These are phyloP conservation scores for Bursaphelenchus okinawaensis DNA, from an alignment of 2,888 invertebrate genomes.

Conservation along the genomic window DNA sequence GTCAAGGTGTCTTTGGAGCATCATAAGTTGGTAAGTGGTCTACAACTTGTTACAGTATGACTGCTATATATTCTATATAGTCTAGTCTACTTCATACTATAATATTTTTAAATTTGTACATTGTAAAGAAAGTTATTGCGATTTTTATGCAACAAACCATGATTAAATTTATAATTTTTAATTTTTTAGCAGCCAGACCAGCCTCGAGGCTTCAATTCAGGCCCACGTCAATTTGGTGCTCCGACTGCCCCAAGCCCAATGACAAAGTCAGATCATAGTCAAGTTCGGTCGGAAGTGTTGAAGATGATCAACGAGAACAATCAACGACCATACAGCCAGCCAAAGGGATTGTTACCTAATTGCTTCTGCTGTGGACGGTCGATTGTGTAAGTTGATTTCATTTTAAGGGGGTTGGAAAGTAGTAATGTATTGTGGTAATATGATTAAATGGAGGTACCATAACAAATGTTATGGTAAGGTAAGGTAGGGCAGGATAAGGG, in stretches of 20 bases:
- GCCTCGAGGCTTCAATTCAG: conserved; percentile 3
- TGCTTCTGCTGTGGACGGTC: conserved; percentile 94
- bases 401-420: neutral
- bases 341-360: conserved; percentile 67
- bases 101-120: neutral
- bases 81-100: no score
- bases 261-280: conserved; percentile 35
- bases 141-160: neutral
- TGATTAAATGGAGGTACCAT: no score
- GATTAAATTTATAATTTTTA: neutral
- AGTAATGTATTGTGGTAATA: neutral
- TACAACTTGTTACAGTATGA: no score
- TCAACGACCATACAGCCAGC: conserved; percentile 14
- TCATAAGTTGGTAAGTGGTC: conserved; percentile 18
- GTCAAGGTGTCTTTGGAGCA: conserved; percentile 18
- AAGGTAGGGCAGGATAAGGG: no score
- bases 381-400: conserved; percentile 76
- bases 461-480: no score
- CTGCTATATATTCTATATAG: no score
- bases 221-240: conserved; percentile 7
- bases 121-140: neutral
- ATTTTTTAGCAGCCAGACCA: conserved; percentile 5
- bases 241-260: conserved; percentile 18
- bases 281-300: conserved; percentile 47
- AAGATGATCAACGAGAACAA: conserved; percentile 50